Base-by-base conservation (phyloP, 2,113 vertebrate genomes). In the Panurus biarmicus region DNA sequence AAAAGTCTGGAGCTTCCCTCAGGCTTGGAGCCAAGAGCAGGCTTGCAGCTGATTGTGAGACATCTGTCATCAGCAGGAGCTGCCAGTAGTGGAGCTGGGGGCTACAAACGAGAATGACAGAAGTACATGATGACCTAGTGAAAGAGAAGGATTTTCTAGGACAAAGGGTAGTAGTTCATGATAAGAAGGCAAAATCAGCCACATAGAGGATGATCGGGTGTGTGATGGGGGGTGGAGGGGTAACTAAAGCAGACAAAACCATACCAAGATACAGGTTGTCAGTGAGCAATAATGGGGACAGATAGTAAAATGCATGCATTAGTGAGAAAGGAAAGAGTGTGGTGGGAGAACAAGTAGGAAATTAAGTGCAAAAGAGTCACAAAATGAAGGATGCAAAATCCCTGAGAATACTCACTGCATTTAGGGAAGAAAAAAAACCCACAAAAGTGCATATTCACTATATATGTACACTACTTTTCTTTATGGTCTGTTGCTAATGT, bases 51-150 rank as follows among this genome's bases (percentile, higher is more conserved):
- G 93, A 93, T 96, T 74, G 64, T 90, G 92, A 95, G 92, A 88
- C 92, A 96, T 95, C 95, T 96, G 95, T 95, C 90, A 77, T 92
- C 92, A 81, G 92, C 88, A 93, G 95, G 92, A 93, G 67, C 86
- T 96, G 96, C 88, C 94, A 93, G 92, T 80, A 90, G 88, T 84
- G 57, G 79, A 94, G 56, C 88, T 94, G 51, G 85, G 82, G 88
- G 75, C 94, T 94, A 77, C 85, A 90, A 86, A 93, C 88, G 94
- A 88, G 85, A 84, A 72, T 90, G 90, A 86, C 90, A 94, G 72
- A 88, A 92, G 88, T 94, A 92, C 79, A 74, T 62, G 83, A 83
- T 80, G 90, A 95, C 92, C 92, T 93, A 94, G 94, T 77, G 88
- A 94, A 96, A 96, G 82, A 66, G 70, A 73, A 88, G 60, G 56